phyloP scores from a whole-genome alignment of 2,113 vertebrate genomes.

The Thamnaconus septentrionalis region DNA sequence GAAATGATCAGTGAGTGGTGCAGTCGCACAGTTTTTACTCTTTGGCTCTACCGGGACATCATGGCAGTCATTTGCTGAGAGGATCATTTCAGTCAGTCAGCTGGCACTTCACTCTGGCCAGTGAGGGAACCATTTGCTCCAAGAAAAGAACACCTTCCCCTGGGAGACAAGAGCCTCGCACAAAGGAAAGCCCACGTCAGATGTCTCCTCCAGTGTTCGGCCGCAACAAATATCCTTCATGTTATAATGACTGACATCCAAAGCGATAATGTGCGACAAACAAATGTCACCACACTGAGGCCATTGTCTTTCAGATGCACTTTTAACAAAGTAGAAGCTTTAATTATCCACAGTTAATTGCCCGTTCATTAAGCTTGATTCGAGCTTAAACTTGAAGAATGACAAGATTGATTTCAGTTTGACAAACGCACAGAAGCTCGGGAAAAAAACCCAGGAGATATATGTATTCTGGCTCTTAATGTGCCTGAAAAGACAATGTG shows the following conservation, averaged over 20 bases:
- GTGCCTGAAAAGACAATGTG: neutral
- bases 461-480: too few species aligned
- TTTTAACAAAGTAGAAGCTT: too few species aligned
- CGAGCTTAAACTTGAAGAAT: too few species aligned
- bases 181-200: conserved; percentile 26
- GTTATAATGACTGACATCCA: conserved; percentile 22
- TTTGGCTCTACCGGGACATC: conserved; percentile 25
- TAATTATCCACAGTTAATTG: too few species aligned
- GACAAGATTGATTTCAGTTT: too few species aligned
- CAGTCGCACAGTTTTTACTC: neutral
- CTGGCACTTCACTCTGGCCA: conserved; percentile 35
- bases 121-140: conserved; percentile 41
- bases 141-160: conserved; percentile 31
- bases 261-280: neutral
- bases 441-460: too few species aligned
- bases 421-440: too few species aligned
- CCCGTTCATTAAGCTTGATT: too few species aligned
- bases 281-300: too few species aligned
- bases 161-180: conserved; percentile 31
- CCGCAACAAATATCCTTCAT: conserved; percentile 35
- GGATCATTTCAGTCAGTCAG: conserved; percentile 52
- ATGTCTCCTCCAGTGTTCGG: conserved; percentile 19
- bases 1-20: too few species aligned
- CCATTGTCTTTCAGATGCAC: too few species aligned
- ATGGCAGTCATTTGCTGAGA: conserved; percentile 35